Evolutionary conservation across 2,113 vertebrate genomes (phyloP).

Genomic region (Stictonetta naevosa): DNA sequence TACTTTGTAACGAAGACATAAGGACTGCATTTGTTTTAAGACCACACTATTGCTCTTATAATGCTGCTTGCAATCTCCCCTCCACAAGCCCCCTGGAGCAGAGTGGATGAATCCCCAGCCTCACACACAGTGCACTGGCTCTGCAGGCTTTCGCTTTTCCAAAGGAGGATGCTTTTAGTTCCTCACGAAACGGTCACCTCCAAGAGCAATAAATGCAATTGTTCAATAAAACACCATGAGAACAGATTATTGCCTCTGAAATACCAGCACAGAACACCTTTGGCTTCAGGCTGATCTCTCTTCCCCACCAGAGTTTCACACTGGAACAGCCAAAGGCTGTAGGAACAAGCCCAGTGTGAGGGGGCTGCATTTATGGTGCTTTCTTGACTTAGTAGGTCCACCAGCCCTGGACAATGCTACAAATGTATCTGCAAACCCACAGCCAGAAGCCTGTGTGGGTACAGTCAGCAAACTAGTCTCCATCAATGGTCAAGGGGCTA

Average conservation of each 20-base stretch:
- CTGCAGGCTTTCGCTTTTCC: not conserved
- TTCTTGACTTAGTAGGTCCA: not conserved
- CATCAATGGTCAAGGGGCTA: not conserved
- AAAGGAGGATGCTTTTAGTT: not conserved
- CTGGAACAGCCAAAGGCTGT: not conserved
- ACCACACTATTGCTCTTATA: accelerated
- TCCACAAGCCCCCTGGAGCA: not conserved
- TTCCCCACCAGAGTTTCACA: not conserved
- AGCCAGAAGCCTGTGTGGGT: not conserved
- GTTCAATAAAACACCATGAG: not conserved
- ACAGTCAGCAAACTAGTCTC: not conserved
- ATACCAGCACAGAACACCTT: not conserved
- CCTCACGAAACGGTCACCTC: not conserved
- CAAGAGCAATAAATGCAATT: not conserved
- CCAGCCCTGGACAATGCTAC: not conserved
- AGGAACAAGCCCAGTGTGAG: not conserved
- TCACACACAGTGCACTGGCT: not conserved
- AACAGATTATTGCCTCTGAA: not conserved
- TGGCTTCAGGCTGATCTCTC: not conserved
- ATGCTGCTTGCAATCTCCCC: not conserved
- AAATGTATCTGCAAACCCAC: not conserved
- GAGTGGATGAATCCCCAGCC: not conserved
- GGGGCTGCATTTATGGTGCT: not conserved
- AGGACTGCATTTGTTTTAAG: accelerated
- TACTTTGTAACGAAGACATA: not conserved